phyloP scores from a whole-genome alignment of 2,888 invertebrate species.

The Hypomecis atomaria region DNA sequence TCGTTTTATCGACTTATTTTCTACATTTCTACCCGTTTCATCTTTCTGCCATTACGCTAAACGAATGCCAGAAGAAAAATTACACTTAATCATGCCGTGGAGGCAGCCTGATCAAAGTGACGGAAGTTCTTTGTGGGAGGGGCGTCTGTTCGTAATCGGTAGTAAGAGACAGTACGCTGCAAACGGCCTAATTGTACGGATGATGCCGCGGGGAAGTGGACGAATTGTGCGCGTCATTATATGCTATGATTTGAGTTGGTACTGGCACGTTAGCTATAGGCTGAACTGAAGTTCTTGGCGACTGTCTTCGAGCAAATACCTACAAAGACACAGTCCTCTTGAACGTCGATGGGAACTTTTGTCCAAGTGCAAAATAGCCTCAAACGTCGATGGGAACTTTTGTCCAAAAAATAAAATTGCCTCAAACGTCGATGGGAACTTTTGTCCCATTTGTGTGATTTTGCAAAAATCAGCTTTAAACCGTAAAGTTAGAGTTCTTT shows the following conservation, averaged over 20 bases:
- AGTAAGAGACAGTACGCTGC: constrained; percentile 17
- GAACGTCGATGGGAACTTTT: too few species aligned
- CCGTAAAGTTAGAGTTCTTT: too few species aligned
- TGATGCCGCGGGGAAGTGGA: constrained; percentile 12
- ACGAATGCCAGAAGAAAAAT: constrained; percentile 41
- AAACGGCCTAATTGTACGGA: constrained; percentile 25
- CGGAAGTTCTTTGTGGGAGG: constrained; percentile 28
- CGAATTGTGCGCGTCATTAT: constrained; percentile 7
- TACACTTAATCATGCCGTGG: constrained; percentile 41
- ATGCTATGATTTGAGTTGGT: not conserved
- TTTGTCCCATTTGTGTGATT: too few species aligned
- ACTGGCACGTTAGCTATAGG: too few species aligned
- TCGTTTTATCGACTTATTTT: not conserved
- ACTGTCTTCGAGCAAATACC: too few species aligned
- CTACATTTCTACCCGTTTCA: constrained; percentile 11
- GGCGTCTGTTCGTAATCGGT: constrained; percentile 25
- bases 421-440: too few species aligned
- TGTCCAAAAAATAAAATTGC: too few species aligned
- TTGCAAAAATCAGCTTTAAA: too few species aligned
- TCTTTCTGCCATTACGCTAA: constrained; percentile 23
- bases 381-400: too few species aligned
- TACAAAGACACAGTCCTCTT: too few species aligned
- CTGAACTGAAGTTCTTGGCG: too few species aligned
- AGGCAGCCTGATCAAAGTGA: constrained; percentile 33
- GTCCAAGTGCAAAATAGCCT: too few species aligned